Evolutionary conservation across 2,888 invertebrate genomes (phyloP), one percentile per base, ranked within the genome.

Genomic region (Malacosoma neustria): DNA sequence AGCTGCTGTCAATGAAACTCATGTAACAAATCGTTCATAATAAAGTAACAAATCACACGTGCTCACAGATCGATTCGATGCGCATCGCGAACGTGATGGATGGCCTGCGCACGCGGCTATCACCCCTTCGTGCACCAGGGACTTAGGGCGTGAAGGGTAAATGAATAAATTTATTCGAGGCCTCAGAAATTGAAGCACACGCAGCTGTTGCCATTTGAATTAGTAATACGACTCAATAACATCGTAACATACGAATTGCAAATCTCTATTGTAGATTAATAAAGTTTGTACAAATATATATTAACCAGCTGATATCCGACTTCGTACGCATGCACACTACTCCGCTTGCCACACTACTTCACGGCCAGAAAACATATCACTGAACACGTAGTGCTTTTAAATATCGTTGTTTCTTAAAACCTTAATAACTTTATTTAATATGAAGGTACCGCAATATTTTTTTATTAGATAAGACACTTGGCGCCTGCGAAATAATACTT

Each of bases 71-170:
- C 73, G 71, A 85, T 85, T 84, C 59, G 80, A 56, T 69, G 53
- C 65, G 75, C 72, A 59, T 63, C 64, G 60, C 51, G 51, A 45
- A 49, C 47, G 51, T 79, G 82, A 80, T 76, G 57, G 72, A 81
- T 82, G 67, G 50, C 48, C 42, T 43, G 65, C 71, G 70, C 79
- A 64, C 68, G 68, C 64, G 66, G 56, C 51, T 51, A 54, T 62
- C 61, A 59, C 60, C 72, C 73, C 65, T 70, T 62, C 61, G 55
- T 49, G 54, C 56, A 52, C 51, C 51, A 49, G 52, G 58, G 66
- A 70, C 73, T 71, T 72, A 58, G 75, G 84, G 84, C 84, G 85
- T 79, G 82, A 81, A 77, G 82, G 76, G 80, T 73, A 72, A 68
- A 79, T 79, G 72, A 80, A 81, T 82, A 81, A 70, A 73, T 77